A percentile compares a stretch with the other conserved stretches of the same genome.
These are phyloP conservation scores for Cyphomyrus plagiostoma DNA, from an alignment of 2,113 vertebrate species.

Conservation along the genomic window DNA sequence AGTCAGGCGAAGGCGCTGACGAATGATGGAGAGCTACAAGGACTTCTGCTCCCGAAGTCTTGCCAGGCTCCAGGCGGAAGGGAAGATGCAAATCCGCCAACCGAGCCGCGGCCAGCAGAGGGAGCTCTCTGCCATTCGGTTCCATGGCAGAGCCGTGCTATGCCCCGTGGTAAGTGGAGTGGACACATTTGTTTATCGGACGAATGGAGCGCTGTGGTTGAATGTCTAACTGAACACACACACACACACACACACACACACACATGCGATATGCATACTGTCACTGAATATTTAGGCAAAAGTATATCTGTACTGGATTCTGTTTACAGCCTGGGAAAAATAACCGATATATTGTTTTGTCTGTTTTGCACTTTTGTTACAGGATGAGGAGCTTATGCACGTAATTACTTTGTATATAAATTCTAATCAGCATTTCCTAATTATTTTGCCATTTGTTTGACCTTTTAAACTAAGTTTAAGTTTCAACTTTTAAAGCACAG, in stretches of 20 bases:
- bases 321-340: not conserved
- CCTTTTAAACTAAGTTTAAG: not conserved
- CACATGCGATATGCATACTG: not conserved
- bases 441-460: not conserved
- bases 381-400: not conserved
- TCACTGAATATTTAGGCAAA: not conserved
- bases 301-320: not conserved
- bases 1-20: constrained; percentile 26
- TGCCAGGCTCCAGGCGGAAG: constrained; percentile 60
- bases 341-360: not conserved
- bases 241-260: not conserved
- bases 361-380: not conserved
- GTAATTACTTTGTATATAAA: not conserved
- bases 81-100: constrained; percentile 39
- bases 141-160: constrained; percentile 74
- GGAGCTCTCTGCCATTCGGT: constrained; percentile 67
- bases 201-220: not conserved
- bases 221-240: not conserved
- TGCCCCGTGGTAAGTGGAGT: constrained; percentile 74
- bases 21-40: constrained; percentile 83
- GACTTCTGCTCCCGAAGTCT: constrained; percentile 72
- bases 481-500: not conserved
- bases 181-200: not conserved
- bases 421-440: not conserved
- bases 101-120: constrained; percentile 40